Conservation (phyloP, 2,797 vertebrate species). For the Anniella stebbinsi region DNA sequence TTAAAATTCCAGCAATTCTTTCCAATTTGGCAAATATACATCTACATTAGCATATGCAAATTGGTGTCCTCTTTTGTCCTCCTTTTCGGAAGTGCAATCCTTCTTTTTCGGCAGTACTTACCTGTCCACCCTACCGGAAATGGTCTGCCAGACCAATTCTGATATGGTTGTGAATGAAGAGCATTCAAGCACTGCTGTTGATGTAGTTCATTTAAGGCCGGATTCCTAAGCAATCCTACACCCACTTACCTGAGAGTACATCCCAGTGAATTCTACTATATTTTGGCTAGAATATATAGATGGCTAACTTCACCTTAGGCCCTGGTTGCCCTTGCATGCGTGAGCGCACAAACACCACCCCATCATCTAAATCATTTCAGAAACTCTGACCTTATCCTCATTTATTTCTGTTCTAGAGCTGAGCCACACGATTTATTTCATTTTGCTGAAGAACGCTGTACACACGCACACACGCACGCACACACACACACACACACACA, state of each 20-base stretch:
- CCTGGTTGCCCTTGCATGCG: neutral
- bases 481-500: no score
- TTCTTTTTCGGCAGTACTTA: no score
- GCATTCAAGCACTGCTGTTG: neutral
- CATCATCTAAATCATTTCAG: neutral
- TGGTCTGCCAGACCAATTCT: neutral
- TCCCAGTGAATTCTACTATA: neutral
- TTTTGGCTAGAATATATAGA: neutral
- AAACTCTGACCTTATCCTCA: fast-evolving
- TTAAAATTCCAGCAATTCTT: no score
- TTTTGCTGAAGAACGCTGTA: neutral
- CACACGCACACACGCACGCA: no score
- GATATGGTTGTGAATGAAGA: neutral
- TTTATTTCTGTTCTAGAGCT: neutral
- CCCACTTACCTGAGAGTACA: neutral
- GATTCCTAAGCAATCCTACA: neutral
- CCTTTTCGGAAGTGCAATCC: no score
- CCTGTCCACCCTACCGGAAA: neutral
- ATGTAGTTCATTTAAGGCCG: neutral
- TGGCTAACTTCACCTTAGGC: neutral
- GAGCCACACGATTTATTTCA: slow-evolving; percentile 16
- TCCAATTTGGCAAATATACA: no score
- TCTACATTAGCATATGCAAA: no score
- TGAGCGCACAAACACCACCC: neutral
- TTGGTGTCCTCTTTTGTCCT: no score